Evolutionary conservation across 1,140 invertebrate species (phyloP), one percentile per base, ranked within the genome.

Genomic region (Lutraria rhynchaena): DNA sequence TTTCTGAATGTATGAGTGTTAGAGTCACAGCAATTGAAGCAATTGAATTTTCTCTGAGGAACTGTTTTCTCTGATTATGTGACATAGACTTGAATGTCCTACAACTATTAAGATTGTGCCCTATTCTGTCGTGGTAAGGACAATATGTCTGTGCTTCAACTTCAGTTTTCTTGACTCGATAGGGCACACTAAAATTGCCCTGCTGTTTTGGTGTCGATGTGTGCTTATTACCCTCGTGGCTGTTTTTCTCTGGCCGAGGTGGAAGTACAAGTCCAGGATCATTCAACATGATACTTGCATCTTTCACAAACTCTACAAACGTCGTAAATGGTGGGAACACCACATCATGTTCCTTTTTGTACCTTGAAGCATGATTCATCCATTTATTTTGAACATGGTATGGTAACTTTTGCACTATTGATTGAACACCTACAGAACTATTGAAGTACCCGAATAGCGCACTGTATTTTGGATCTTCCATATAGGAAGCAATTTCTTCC

Each of bases 341-440:
- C 24, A 74, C 78, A 24, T 60, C n/a, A 61, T 83, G 58, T 24
- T 46, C 17, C 37, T 55, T 31, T 31, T 80, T 87, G 37, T 84
- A 87, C 22, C 67, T 76, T 7, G 67, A 55, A 13, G 78, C 75
- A 24, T n/a, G 29, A 61, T n/a, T 44, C 3, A 81, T 84, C 84
- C 86, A 86, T 71, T 74, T 83, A 44, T 86, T 78, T 57, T 86
- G 77, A 5, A 86, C 46, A 51, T 71, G 41, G 35, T 63, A 51
- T 46, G 84, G 65, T 13, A 87, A 49, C 35, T 83, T 83, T 19
- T 31, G 19, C 0, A 87, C 81, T n/a, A 87, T 82, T 19, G 85
- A 83, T 5, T n/a, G 27, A 15, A 85, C 61, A 27, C 77, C 81
- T 46, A 58, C 22, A 27, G 82, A 69, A 13, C 78, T 70, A 49